Percentiles rank a stretch among this genome's conserved stretches.
Conservation (phyloP, 1,140 invertebrate genomes). For the Aphelenchoides avenae region DNA sequence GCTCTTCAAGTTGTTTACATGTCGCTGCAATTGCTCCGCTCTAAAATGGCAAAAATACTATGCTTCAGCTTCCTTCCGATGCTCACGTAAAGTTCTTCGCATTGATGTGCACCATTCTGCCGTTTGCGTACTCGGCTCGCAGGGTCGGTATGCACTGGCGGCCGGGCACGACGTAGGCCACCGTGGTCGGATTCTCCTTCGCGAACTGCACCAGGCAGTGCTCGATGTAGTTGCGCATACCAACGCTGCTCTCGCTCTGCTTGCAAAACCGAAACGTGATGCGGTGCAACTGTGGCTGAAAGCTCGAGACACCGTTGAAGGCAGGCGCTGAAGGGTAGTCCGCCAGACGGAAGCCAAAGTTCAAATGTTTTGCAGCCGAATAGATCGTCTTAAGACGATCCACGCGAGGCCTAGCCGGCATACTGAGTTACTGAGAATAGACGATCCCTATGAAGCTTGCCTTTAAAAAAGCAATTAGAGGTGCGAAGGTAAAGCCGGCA, state of each 20-base stretch:
- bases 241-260: slow-evolving; percentile 33
- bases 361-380: slow-evolving; percentile 36
- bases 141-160: slow-evolving; percentile 31
- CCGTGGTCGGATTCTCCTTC: slow-evolving; percentile 34
- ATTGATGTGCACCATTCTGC: slow-evolving; percentile 40
- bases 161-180: slow-evolving; percentile 39
- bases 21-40: slow-evolving; percentile 26
- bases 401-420: slow-evolving; percentile 44
- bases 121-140: slow-evolving; percentile 45
- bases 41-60: slow-evolving; percentile 21
- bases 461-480: too few relatives aligned
- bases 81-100: slow-evolving; percentile 30
- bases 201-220: slow-evolving; percentile 30
- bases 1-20: slow-evolving; percentile 39
- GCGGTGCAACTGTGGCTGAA: slow-evolving; percentile 38
- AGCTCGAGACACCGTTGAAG: slow-evolving; percentile 27
- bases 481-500: too few relatives aligned
- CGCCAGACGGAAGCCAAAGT: slow-evolving; percentile 42
- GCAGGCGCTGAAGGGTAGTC: slow-evolving; percentile 34
- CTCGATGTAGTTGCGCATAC: slow-evolving; percentile 41
- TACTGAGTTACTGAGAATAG: too few relatives aligned
- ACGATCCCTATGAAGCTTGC: too few relatives aligned
- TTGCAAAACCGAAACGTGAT: slow-evolving; percentile 29
- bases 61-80: not conserved
- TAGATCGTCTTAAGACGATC: slow-evolving; percentile 46